phyloP scores from a whole-genome alignment of 2,888 invertebrate genomes.

The Tipula lateralis region DNA sequence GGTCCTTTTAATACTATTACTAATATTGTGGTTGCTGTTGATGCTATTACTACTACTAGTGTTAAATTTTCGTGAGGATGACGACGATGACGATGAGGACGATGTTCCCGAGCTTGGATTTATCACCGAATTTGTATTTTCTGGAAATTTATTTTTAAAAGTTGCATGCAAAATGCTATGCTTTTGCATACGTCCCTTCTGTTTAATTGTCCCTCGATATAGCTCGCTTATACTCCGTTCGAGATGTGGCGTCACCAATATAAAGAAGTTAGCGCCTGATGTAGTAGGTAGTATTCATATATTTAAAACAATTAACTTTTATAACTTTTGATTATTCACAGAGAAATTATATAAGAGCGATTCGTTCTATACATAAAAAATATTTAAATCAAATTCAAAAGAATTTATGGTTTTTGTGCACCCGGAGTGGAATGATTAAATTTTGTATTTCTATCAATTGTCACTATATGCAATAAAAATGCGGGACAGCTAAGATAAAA shows the following conservation, averaged over 20 bases:
- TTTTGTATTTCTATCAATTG: too few species aligned
- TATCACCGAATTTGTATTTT: background rate
- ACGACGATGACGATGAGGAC: background rate
- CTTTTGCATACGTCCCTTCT: background rate
- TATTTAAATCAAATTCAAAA: background rate
- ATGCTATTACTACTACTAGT: background rate
- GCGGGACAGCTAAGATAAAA: too few species aligned
- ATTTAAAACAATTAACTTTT: conserved; percentile 24
- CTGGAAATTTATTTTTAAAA: background rate
- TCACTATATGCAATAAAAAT: too few species aligned
- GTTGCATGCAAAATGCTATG: background rate
- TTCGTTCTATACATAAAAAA: background rate
- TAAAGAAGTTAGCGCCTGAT: conserved; percentile 19
- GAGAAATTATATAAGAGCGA: background rate
- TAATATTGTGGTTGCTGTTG: background rate
- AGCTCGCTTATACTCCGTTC: background rate
- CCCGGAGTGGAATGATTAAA: background rate
- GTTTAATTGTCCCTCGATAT: background rate
- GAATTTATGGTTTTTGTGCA: background rate
- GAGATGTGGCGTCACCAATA: conserved; percentile 1
- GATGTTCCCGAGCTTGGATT: background rate
- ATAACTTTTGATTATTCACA: background rate
- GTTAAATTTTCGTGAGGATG: background rate
- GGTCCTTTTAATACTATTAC: background rate
- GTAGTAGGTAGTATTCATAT: background rate